These are phyloP conservation scores for Struthidea cinerea DNA, from an alignment of 2,113 vertebrate genomes.

Conservation along the genomic window DNA sequence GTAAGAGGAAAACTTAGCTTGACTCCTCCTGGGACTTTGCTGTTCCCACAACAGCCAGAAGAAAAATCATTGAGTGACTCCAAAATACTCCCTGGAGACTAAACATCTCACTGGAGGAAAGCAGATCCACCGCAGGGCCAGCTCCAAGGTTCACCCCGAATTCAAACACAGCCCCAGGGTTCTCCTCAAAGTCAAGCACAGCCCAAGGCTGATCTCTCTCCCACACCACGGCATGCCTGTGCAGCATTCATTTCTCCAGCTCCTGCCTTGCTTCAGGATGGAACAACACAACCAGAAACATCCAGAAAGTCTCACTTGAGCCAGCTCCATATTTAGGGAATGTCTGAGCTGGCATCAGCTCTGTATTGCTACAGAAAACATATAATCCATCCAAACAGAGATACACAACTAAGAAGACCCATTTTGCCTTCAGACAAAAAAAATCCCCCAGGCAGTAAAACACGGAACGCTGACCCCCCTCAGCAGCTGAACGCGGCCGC, in stretches of 20 bases:
- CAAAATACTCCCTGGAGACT: background rate
- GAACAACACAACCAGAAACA: background rate
- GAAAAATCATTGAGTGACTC: background rate
- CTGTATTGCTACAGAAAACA: background rate
- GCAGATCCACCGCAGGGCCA: background rate
- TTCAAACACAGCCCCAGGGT: background rate
- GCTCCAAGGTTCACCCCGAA: background rate
- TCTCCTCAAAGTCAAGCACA: background rate
- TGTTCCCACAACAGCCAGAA: background rate
- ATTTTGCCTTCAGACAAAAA: background rate
- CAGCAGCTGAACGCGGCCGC: background rate
- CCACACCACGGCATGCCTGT: rapidly evolving
- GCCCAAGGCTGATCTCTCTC: background rate
- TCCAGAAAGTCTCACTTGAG: background rate
- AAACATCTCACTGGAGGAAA: background rate
- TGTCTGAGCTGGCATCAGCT: background rate
- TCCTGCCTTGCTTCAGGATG: background rate
- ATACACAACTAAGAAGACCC: background rate
- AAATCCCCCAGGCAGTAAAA: background rate
- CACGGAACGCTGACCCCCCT: rapidly evolving
- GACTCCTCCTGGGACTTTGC: background rate
- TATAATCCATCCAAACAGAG: background rate
- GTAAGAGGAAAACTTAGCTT: background rate
- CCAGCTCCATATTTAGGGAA: background rate
- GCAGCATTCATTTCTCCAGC: background rate